These are phyloP conservation scores for Nomada ruficornis DNA, from an alignment of 2,888 invertebrate genomes.

Conservation along the genomic window DNA sequence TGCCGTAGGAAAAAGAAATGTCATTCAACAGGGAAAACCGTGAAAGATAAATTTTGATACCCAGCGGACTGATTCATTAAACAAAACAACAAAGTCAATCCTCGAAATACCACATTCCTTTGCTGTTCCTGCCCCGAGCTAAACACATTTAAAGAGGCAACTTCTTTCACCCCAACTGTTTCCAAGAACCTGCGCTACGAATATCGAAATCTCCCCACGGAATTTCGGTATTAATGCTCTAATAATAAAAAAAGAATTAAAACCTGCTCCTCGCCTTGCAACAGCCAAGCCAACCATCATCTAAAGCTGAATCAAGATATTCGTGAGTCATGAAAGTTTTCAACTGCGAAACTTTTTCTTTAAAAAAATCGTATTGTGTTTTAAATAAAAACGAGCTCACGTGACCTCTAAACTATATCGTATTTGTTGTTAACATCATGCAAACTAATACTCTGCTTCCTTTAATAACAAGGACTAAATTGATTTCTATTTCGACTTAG, in stretches of 20 bases:
- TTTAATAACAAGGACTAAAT: too few relatives aligned
- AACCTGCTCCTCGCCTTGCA: neutral
- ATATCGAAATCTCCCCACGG: neutral
- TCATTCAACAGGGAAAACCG: neutral
- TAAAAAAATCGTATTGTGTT: too few relatives aligned
- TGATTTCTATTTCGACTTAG: too few relatives aligned
- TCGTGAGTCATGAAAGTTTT: too few relatives aligned
- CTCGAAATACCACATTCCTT: neutral
- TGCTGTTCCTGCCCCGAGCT: neutral
- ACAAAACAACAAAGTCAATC: neutral
- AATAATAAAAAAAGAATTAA: neutral
- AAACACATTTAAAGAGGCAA: neutral
- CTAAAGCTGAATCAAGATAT: too few relatives aligned
- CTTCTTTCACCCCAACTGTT: neutral
- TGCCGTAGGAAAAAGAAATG: neutral
- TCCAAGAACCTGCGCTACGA: neutral
- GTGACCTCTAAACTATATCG: too few relatives aligned
- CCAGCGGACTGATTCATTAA: neutral
- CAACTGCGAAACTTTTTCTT: too few relatives aligned
- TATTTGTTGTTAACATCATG: too few relatives aligned
- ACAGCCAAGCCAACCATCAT: too few relatives aligned
- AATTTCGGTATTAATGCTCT: neutral
- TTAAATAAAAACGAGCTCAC: too few relatives aligned
- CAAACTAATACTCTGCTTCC: too few relatives aligned
- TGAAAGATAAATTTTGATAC: neutral